Base-by-base conservation (phyloP, 2,797 vertebrate species). In the Hozukius guyotensis region DNA sequence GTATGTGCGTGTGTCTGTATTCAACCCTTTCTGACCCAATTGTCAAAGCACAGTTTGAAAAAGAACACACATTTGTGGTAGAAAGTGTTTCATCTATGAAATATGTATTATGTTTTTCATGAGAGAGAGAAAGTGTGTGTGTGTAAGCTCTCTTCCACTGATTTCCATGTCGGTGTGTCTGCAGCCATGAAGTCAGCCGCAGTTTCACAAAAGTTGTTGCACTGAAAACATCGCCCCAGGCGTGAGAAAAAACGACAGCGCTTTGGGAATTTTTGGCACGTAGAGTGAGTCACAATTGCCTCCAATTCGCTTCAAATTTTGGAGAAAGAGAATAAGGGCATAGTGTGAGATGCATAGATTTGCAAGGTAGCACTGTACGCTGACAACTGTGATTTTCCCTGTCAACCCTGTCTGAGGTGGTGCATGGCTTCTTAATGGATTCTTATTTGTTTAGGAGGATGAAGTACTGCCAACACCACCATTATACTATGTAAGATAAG, bases 231-330 rank as follows among this genome's bases (percentile, higher is more conserved):
- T 74, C 12, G 8, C 85, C 65, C 63, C 61, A 75, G 81, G 81
- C 81, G 74, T 92, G 90, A 92, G 91, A 95, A 91, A 93, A 74
- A 49, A 57, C 46, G 10, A 82, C 88, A 78, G 87, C 75, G 56
- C 34, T 84, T 80, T 56, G 67, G 80, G 80, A 89, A 72, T 87
- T 92, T 88, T 84, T 91, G 91, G 91, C 89, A 77, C 55, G 2
- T 66, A 64, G 6, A 60, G 32, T 38, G 73, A 75, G 66, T 73
- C 78, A 68, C 77, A 84, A 80, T 88, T 89, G 82, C 75, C 68
- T 84, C 75, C 87, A 85, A 87, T 94, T 93, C 89, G 83, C 81
- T 78, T 88, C 63, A 75, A 88, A 89, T 86, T 79, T 73, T 57
- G 87, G 75, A 83, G 84, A 82, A 87, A 81, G 69, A 76, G 46